Evolutionary conservation across 2,113 vertebrate genomes (phyloP).

Genomic region (Xenus cinereus): DNA sequence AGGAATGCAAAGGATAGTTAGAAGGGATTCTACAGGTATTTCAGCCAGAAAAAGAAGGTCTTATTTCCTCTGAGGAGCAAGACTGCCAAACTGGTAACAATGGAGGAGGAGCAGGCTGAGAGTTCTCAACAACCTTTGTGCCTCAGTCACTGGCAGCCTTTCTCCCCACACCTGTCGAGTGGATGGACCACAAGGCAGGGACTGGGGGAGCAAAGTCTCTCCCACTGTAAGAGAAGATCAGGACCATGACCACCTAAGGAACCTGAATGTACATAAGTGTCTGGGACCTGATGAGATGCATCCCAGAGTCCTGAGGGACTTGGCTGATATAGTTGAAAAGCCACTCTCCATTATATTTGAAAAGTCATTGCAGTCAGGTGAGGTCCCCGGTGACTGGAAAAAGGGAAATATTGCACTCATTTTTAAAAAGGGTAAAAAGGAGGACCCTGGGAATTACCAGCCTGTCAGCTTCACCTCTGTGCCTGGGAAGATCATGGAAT

Average conservation of each 20-base stretch:
- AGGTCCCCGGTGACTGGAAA: neutral
- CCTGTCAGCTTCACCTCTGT: no score
- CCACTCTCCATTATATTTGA: neutral
- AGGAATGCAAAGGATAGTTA: neutral
- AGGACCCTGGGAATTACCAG: no score
- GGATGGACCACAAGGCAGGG: neutral
- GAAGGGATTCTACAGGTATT: neutral
- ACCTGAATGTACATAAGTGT: neutral
- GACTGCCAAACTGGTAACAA: neutral
- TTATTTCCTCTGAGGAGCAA: neutral
- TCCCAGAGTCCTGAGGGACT: neutral
- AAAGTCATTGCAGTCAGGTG: neutral
- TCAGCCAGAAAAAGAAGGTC: neutral
- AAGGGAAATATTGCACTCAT: neutral
- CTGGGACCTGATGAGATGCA: neutral
- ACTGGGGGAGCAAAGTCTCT: neutral
- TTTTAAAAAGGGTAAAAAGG: neutral
- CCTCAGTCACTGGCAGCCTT: neutral
- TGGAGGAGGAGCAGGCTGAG: neutral
- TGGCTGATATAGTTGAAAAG: neutral
- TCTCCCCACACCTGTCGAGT: neutral
- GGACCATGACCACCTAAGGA: neutral
- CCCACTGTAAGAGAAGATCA: neutral
- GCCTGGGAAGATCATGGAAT: no score
- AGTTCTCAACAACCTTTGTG: neutral